phyloP scores from a whole-genome alignment of 2,888 invertebrate genomes.

The Mythimna impura region DNA sequence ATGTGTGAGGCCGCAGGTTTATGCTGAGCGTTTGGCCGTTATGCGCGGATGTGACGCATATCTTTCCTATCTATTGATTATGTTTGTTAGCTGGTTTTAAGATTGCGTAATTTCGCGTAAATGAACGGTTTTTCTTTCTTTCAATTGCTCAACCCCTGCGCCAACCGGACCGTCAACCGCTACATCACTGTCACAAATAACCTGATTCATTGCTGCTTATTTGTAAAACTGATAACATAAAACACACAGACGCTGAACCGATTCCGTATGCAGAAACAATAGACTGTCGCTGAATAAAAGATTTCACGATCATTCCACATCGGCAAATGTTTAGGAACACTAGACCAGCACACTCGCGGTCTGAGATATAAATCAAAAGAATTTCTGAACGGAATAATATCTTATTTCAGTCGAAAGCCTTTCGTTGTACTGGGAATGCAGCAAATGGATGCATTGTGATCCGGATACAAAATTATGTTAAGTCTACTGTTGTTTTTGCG shows the following conservation, averaged over 20 bases:
- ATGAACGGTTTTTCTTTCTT: too few species aligned
- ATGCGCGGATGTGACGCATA: too few species aligned
- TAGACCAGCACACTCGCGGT: neutral
- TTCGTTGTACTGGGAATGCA: conserved; percentile 15
- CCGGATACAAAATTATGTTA: neutral
- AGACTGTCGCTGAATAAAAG: conserved; percentile 35
- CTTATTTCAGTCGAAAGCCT: neutral
- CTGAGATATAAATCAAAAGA: conserved; percentile 35
- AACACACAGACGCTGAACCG: conserved; percentile 29
- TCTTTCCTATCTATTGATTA: too few species aligned
- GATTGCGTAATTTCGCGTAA: too few species aligned
- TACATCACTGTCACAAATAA: too few species aligned
- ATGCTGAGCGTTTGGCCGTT: too few species aligned
- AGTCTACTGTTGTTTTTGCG: too few species aligned
- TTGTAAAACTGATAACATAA: conserved; percentile 23
- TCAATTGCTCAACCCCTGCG: too few species aligned
- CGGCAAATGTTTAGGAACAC: conserved; percentile 14
- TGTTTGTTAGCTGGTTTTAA: too few species aligned
- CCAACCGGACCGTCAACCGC: too few species aligned
- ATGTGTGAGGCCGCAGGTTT: too few species aligned
- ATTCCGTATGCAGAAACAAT: conserved; percentile 12
- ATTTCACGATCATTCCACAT: conserved; percentile 8
- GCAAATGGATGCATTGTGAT: conserved; percentile 13
- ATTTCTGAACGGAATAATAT: conserved; percentile 14
- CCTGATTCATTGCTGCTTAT: neutral